Conservation (phyloP, 2,113 vertebrate species). For the Corapipo altera region DNA sequence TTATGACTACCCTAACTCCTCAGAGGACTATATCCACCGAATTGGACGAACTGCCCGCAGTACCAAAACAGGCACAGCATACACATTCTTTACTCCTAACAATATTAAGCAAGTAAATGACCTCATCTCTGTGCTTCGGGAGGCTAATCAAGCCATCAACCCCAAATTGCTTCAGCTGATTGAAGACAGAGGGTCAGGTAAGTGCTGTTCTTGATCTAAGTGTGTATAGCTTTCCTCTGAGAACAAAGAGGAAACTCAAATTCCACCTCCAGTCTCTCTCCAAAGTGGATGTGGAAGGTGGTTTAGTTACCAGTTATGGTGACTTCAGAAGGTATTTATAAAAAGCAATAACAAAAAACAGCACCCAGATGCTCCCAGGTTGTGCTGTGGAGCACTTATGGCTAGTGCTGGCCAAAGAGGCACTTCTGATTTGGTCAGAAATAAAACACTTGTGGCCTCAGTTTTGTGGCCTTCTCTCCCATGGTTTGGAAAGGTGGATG, state of each 20-base stretch:
- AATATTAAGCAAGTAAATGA: conserved; percentile 99
- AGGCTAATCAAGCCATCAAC: conserved; percentile 99
- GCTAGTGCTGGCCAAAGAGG: neutral
- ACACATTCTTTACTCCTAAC: conserved; percentile 99
- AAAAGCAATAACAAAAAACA: fast-evolving
- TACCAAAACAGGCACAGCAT: conserved; percentile 99
- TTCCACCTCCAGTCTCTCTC: neutral
- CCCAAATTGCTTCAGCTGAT: conserved; percentile 97
- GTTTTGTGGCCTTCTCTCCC: neutral
- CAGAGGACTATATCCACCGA: conserved; percentile 99
- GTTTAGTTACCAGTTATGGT: neutral
- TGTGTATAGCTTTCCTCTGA: neutral
- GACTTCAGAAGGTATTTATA: neutral
- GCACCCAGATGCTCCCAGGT: fast-evolving
- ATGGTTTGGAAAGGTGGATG: neutral
- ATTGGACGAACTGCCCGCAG: conserved; percentile 99
- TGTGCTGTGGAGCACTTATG: neutral
- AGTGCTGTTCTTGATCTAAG: neutral
- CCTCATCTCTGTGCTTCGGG: conserved; percentile 98
- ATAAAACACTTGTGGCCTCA: fast-evolving
- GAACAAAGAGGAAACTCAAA: neutral
- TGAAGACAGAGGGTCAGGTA: conserved; percentile 98
- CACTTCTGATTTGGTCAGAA: neutral
- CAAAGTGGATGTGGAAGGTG: neutral
- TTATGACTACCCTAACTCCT: conserved; percentile 99